A percentile compares a stretch with the other conserved stretches of the same genome.
Evolutionary conservation across 2,113 vertebrate genomes (phyloP).

Genomic region (Ciconia boyciana): DNA sequence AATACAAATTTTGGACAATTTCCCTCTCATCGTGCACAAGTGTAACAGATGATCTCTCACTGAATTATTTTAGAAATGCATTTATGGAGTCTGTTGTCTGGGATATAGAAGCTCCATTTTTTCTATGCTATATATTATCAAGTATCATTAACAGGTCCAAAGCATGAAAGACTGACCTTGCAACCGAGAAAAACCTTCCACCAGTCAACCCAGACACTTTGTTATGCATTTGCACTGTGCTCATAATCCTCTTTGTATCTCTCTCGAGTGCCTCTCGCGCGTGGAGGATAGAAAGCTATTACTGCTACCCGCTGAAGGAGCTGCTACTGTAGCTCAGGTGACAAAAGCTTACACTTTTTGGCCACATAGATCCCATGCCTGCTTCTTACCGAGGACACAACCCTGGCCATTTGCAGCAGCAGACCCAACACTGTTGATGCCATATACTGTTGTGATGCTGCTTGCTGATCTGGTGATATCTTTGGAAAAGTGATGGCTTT

Average conservation of each 20-base stretch:
- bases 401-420: background rate
- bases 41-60: constrained; percentile 59
- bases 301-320: background rate
- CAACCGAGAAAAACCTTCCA: background rate
- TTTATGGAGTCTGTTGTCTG: constrained; percentile 57
- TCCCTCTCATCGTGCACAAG: constrained; percentile 20
- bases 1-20: constrained; percentile 45
- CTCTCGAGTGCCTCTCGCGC: background rate
- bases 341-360: background rate
- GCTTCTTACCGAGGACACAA: background rate
- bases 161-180: background rate
- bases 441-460: background rate
- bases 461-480: background rate
- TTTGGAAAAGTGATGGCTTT: background rate
- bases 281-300: background rate
- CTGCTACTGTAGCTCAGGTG: background rate
- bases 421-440: background rate
- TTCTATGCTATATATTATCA: background rate
- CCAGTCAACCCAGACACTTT: background rate
- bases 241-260: background rate
- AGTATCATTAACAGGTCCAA: background rate
- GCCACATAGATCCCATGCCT: background rate
- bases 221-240: background rate
- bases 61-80: constrained; percentile 63
- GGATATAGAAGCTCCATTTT: constrained; percentile 15